A percentile compares a stretch with the other conserved stretches of the same genome.
Conservation (phyloP, 2,797 vertebrate species). For the Mus caroli region DNA sequence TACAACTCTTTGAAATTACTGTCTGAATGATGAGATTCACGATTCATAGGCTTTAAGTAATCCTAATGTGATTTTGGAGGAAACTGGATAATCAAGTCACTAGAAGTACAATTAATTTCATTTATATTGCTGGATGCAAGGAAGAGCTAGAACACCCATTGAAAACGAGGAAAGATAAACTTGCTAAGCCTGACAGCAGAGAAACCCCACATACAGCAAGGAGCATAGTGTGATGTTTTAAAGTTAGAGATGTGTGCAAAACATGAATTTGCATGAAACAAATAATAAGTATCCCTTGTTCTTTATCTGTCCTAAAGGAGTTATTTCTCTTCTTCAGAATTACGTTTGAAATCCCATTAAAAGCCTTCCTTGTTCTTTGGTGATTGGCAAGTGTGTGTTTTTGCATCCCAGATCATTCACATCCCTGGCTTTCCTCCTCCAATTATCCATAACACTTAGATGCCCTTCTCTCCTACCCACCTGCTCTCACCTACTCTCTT, state of each 20-base stretch:
- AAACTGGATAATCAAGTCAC: background rate
- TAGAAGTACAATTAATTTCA: conserved; percentile 17
- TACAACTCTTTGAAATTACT: background rate
- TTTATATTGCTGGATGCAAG: background rate
- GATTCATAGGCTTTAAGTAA: background rate
- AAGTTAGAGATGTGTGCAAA: background rate
- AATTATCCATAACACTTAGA: background rate
- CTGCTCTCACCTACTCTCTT: conserved; percentile 16
- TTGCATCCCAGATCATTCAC: background rate
- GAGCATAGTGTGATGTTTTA: background rate
- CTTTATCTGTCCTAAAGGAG: background rate
- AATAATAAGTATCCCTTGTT: background rate
- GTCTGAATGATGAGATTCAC: background rate
- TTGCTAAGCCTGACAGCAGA: conserved; percentile 11
- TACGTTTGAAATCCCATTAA: background rate
- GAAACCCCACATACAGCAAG: background rate
- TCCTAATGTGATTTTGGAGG: background rate
- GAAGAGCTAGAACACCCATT: background rate
- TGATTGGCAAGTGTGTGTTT: background rate
- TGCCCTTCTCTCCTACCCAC: background rate
- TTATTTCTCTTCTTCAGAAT: background rate
- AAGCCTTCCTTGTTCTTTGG: background rate
- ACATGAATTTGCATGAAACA: background rate
- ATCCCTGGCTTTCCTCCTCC: background rate
- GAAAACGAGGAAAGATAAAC: background rate